phyloP scores from a whole-genome alignment of 2,113 vertebrate genomes.

The Mohoua ochrocephala region DNA sequence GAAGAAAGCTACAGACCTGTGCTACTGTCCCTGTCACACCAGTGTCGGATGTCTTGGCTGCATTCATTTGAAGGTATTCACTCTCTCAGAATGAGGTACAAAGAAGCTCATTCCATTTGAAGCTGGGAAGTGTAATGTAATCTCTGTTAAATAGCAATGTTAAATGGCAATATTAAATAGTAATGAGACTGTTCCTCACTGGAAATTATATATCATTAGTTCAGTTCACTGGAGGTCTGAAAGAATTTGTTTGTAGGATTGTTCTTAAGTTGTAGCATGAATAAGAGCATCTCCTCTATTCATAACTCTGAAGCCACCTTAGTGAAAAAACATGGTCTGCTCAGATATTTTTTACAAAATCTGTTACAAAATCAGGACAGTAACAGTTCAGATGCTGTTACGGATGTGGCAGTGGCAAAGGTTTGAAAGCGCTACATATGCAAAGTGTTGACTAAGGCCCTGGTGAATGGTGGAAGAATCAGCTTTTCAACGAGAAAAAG shows the following conservation, averaged over 20 bases:
- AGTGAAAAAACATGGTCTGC: neutral
- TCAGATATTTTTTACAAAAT: neutral
- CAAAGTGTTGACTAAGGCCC: neutral
- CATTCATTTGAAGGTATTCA: neutral
- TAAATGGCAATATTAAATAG: neutral
- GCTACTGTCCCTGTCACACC: rapidly evolving
- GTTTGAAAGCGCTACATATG: neutral
- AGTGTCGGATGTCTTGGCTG: neutral
- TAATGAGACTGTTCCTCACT: neutral
- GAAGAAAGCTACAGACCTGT: neutral
- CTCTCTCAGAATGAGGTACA: neutral
- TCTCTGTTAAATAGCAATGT: neutral
- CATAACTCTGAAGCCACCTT: neutral
- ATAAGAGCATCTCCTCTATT: neutral
- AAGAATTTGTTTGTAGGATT: neutral
- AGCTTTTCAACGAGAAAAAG: neutral
- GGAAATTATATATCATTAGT: neutral
- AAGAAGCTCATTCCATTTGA: neutral
- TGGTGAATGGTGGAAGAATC: neutral
- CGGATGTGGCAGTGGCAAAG: neutral
- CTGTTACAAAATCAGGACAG: neutral
- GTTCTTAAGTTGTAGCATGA: neutral
- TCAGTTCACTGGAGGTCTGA: neutral
- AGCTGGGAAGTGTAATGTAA: neutral
- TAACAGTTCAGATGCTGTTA: neutral